Percentiles rank a stretch among this genome's conserved stretches.
These are phyloP conservation scores for Pachymerium ferrugineum DNA, from an alignment of 2,888 invertebrate species.

Conservation along the genomic window DNA sequence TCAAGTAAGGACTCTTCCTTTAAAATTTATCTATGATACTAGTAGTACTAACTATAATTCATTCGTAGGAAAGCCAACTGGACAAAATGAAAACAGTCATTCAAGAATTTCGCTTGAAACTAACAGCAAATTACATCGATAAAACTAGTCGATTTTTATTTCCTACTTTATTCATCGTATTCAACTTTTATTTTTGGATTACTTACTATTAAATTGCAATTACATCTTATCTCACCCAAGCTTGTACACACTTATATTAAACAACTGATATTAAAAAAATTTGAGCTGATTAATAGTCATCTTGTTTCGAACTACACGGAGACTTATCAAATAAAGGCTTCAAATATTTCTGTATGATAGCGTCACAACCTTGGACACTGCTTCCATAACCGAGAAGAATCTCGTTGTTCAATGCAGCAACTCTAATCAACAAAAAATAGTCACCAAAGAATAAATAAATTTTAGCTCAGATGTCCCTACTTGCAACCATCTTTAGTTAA, in stretches of 20 bases:
- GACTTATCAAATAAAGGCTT: background rate
- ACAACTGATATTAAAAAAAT: too few species aligned
- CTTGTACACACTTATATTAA: too few species aligned
- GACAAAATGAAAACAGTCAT: background rate
- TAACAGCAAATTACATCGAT: background rate
- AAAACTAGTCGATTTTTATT: background rate
- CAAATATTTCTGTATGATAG: background rate
- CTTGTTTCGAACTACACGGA: background rate
- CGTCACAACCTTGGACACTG: background rate
- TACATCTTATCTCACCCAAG: too few species aligned
- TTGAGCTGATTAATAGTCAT: background rate
- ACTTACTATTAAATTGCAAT: too few species aligned
- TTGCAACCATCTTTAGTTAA: background rate
- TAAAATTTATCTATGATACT: too few species aligned
- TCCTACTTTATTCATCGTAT: background rate
- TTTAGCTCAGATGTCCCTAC: background rate
- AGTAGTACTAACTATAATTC: too few species aligned
- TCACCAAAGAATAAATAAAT: background rate
- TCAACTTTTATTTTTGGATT: constrained; percentile 1
- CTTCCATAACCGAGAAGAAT: background rate
- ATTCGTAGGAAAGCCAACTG: background rate
- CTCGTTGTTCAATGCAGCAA: background rate
- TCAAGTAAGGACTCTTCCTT: background rate
- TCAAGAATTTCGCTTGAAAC: too few species aligned
- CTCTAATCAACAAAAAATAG: background rate